Base-by-base conservation (phyloP, 2,888 invertebrate genomes). In the Torymus texanus region DNA sequence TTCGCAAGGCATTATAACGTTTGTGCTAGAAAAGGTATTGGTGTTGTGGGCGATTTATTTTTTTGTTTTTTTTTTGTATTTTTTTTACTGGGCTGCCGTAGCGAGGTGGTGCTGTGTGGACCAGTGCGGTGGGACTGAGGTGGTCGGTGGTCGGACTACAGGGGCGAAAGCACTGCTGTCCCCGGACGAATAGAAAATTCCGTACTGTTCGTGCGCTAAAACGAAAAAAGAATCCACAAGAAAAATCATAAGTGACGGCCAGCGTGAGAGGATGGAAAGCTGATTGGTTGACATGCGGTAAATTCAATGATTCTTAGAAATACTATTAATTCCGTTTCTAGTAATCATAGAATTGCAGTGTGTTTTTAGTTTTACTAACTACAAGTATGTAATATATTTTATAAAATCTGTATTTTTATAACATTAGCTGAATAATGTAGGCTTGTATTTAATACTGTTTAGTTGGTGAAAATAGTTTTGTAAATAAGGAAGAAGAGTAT, bases 41-140 rank as follows among this genome's bases (percentile, higher is more conserved):
- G 16, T 68, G 75, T 53, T 62, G 61, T 61, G 68, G 63, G 56
- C n/a, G 56, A 75, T 70, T 72, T 63, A 21, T 77, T 56, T 74
- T 1, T 21, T 56, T 66, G 63, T 74, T 62, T 16, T 63, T 75
- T 67, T 61, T n/a, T 53, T 74, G 66, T 79, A 70, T 56, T 74
- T 70, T 75, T 55, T 79, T 92, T 93, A 91, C 92, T 92, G 91
- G 92, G 93, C 90, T 91, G 93, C 87, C 92, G 93, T 91, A 92
- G 93, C 90, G 86, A 89, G 90, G 86, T 90, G 88, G 92, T 93
- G 91, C 93, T 93, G 90, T 88, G 90, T 92, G 92, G 91, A 91
- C 91, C 92, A 93, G 92, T 89, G 90, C 88, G 90, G 88, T 87
- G 89, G 89, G 86, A 89, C 88, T 87, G 90, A 89, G 88, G 90